These are phyloP conservation scores for Osedax frankpressi DNA, from an alignment of 2,888 invertebrate species.

Conservation along the genomic window DNA sequence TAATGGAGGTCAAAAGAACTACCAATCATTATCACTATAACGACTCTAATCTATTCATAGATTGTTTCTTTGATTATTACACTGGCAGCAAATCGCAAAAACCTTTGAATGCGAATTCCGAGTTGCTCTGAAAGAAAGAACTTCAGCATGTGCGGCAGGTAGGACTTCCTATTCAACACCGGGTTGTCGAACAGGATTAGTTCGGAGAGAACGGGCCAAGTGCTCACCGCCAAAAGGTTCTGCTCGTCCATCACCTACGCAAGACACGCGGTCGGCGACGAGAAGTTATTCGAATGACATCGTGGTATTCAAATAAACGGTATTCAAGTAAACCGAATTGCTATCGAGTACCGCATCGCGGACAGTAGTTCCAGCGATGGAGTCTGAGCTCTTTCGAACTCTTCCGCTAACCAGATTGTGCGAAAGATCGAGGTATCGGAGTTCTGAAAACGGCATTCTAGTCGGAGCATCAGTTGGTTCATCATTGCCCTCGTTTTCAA, in stretches of 20 bases:
- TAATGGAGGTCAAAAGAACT: too few relatives aligned
- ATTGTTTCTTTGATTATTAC: too few relatives aligned
- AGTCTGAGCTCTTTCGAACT: too few relatives aligned
- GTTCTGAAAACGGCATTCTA: conserved; percentile 37
- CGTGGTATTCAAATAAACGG: background rate
- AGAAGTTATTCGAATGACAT: too few relatives aligned
- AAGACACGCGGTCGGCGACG: background rate
- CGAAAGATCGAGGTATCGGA: conserved; percentile 37
- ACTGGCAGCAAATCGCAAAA: background rate
- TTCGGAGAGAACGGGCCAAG: conserved; percentile 42
- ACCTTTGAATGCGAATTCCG: conserved; percentile 39
- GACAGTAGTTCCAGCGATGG: background rate
- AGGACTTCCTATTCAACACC: conserved; percentile 34
- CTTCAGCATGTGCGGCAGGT: conserved; percentile 41
- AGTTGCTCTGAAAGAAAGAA: conserved; percentile 39
- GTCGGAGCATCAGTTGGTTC: background rate
- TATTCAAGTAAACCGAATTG: background rate
- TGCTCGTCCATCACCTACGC: conserved; percentile 39
- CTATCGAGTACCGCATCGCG: background rate
- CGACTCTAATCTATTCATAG: background rate
- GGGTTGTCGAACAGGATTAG: conserved; percentile 41
- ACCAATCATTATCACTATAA: too few relatives aligned
- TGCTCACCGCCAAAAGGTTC: conserved; percentile 39
- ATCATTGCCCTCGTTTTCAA: conserved; percentile 1
- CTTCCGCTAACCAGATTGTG: conserved; percentile 39